Evolutionary conservation across 1,140 invertebrate genomes (phyloP), one percentile per base, ranked within the genome.

Genomic region (Calephelis nemesis): DNA sequence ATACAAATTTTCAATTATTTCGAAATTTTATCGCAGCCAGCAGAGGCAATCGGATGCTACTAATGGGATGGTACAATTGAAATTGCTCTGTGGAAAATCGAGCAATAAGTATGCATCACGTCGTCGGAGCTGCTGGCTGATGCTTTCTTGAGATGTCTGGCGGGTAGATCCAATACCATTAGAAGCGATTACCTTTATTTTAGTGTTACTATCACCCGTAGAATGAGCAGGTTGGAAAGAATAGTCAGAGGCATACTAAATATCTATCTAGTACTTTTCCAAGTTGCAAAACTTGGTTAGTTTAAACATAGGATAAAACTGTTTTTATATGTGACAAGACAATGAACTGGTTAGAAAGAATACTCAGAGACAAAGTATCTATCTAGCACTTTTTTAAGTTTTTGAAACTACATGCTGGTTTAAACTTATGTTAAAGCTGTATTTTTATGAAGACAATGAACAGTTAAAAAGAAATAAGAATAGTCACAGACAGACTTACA

Each of bases 71-170:
- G 79, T 74, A 81, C 84, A 87, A 88, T 90, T 88, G 86, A 88
- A 90, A 87, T 70, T 81, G 78, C 78, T 81, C 74, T 72, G 75
- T 67, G 78, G 84, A 84, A 88, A 90, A 90, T 88, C 85, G 77
- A 76, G 82, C 78, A 83, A 88, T 90, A 88, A 88, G 88, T 90
- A 90, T 90, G 88, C 88, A 90, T 88, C 83, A 81, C 83, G 72
- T 77, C 71, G 71, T 65, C 71, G 71, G 40, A 66, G 67, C 49
- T 68, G 70, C 73, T 76, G 75, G 77, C 79, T 82, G 86, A 81
- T 82, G 80, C 62, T 81, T 72, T 75, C 76, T 77, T 68, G 79
- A 85, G 79, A 85, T 85, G 82, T 84, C 81, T 83, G 76, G 74
- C 71, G 63, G 62, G 71, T 75, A 74, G 70, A 79, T 76, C 73